Conservation (phyloP, 92 coral and sea anemone species). For the Parazoanthus darwini region DNA sequence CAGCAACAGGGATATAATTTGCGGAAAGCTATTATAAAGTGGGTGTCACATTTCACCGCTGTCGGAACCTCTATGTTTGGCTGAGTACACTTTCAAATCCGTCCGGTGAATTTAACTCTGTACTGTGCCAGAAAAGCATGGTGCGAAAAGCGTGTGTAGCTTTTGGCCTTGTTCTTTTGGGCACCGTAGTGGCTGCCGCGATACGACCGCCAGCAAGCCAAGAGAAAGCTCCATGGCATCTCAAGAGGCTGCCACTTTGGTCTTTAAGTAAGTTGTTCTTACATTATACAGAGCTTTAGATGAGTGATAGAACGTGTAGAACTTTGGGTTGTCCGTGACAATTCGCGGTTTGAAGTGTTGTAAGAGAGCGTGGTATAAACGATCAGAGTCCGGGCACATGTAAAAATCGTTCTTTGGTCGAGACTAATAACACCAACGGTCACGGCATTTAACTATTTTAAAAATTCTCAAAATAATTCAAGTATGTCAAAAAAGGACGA, state of each 20-base stretch:
- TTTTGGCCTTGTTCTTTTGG: neutral
- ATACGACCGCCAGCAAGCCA: neutral
- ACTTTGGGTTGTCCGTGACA: too few species aligned
- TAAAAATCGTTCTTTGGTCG: too few species aligned
- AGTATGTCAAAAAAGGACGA: too few species aligned
- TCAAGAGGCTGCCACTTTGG: constrained; percentile 9
- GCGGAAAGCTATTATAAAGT: neutral
- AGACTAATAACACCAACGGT: too few species aligned
- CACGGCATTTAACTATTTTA: too few species aligned
- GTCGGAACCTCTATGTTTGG: neutral
- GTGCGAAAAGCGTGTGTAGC: neutral
- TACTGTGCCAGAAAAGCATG: neutral
- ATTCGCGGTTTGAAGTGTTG: too few species aligned
- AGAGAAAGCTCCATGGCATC: neutral
- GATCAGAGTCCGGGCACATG: too few species aligned
- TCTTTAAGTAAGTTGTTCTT: constrained; percentile 1
- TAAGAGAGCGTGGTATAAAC: too few species aligned
- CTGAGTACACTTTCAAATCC: neutral
- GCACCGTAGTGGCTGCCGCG: neutral
- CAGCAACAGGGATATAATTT: neutral
- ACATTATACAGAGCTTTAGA: neutral
- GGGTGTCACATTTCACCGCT: constrained; percentile 4
- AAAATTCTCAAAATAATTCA: too few species aligned
- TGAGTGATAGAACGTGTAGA: neutral
- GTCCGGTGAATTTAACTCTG: too few species aligned